Base-by-base conservation (phyloP, 2,888 invertebrate genomes). In the Cheilosia vernalis region DNA sequence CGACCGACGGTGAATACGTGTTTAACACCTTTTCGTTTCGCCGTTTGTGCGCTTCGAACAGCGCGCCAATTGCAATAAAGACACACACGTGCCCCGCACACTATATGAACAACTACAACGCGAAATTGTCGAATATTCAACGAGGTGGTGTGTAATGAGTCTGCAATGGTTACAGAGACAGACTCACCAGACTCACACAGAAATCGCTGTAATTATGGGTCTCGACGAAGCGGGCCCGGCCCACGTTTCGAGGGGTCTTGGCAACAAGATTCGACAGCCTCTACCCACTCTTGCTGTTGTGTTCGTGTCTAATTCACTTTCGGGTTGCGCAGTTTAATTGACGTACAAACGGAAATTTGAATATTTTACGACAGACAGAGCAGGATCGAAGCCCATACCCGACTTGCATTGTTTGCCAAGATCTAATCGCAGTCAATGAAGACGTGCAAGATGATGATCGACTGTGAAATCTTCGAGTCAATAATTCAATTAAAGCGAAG, bases 61-160 rank as follows among this genome's bases (percentile, higher is more conserved):
- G 21, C 19, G 5, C 30, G 4, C 63, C 53, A 60, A 37, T 13
- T 77, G 77, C 82, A 82, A 77, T 77, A 70, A 74, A 66, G 63
- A 67, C 60, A 70, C 58, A 76, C 77, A 82, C 76, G 81, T 82
- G 77, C 81, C 70, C 47, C 27, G 63, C 40, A 49, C 21, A 69
- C 44, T 17, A 19, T 9, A 55, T 33, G 5, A 27, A 79, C 72
- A 51, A 73, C 30, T 30, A 30, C 30, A 30, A 9, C 9, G 30
- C 55, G 58, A 78, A 64, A 83, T 66, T 76, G 69, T 76, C 64
- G 70, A 77, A 82, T 37, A 37, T 77, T 78, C 53, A 72, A 66
- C 44, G 77, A 83, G 82, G 82, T 83, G 82, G 72, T 74, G 66
- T 80, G 82, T 78, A 83, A 78, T 83, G 72, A 82, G 82, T 60